Evolutionary conservation across 2,113 vertebrate genomes (phyloP).

Genomic region (Melanerpes aurifrons): DNA sequence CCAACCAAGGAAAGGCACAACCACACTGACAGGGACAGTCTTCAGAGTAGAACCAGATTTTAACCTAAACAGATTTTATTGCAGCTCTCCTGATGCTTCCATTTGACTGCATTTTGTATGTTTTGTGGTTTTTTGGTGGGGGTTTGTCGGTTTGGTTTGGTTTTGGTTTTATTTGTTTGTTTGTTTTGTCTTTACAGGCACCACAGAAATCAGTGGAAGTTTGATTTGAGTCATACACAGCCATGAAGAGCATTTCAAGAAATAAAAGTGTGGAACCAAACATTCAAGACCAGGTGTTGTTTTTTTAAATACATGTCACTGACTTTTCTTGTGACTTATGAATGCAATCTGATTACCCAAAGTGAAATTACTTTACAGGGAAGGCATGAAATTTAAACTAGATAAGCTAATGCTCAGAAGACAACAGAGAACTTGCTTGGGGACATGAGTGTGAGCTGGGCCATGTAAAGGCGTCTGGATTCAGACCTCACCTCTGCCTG

Average conservation of each 20-base stretch:
- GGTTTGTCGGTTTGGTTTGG: no score
- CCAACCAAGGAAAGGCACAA: conserved; percentile 25
- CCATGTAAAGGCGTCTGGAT: background rate
- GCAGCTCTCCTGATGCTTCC: background rate
- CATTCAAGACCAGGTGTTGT: background rate
- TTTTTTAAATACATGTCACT: background rate
- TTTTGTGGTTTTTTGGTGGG: no score
- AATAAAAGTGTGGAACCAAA: conserved; percentile 16
- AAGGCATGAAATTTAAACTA: background rate
- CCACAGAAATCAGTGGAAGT: background rate
- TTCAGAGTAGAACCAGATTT: conserved; percentile 53
- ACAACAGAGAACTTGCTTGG: background rate
- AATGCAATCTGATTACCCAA: background rate
- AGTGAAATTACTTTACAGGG: background rate
- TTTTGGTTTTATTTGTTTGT: no score
- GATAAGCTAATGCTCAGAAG: background rate
- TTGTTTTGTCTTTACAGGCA: conserved; percentile 42
- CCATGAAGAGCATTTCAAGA: conserved; percentile 19
- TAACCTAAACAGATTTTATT: conserved; percentile 46
- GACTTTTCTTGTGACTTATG: conserved; percentile 22
- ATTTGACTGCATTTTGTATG: background rate
- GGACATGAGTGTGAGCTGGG: background rate
- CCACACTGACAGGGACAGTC: background rate
- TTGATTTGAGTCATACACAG: conserved; percentile 30
- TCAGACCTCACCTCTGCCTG: background rate